Evolutionary conservation across 2,797 vertebrate species (phyloP).

Genomic region (Hipposideros larvatus): DNA sequence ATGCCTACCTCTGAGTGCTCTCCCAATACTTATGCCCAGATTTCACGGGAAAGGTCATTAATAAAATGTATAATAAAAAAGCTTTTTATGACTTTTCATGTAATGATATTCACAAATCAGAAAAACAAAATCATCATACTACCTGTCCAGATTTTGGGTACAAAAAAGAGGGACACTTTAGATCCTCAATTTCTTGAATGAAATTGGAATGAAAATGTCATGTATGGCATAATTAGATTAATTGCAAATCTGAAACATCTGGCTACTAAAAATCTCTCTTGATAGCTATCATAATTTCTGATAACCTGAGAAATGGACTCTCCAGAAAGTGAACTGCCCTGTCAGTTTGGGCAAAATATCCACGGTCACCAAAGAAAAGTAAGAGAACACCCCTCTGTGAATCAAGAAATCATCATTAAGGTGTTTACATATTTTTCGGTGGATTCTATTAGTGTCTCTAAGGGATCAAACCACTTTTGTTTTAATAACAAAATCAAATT

Average conservation of each 20-base stretch:
- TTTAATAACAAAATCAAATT: not conserved
- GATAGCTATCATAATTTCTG: not conserved
- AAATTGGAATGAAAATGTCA: not conserved
- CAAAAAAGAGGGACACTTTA: not conserved
- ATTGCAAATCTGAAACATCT: not conserved
- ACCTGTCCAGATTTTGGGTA: conserved; percentile 2
- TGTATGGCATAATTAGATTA: not conserved
- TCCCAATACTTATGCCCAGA: not conserved
- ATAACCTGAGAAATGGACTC: not conserved
- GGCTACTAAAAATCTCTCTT: not conserved
- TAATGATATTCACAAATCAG: conserved; percentile 18
- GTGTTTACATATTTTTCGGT: not conserved
- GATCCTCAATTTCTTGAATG: not conserved
- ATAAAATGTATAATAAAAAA: not conserved
- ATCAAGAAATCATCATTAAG: conserved; percentile 10
- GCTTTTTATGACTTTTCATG: not conserved
- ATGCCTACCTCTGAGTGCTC: not conserved
- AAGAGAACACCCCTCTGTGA: not conserved
- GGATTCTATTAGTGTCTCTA: not conserved
- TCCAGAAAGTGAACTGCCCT: not conserved
- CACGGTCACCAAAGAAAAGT: not conserved
- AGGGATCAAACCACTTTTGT: not conserved
- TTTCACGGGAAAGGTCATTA: conserved; percentile 13
- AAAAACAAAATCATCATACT: not conserved
- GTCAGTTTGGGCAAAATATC: not conserved